phyloP scores from a whole-genome alignment of 2,797 vertebrate genomes.

The Rhyacichthys aspro region DNA sequence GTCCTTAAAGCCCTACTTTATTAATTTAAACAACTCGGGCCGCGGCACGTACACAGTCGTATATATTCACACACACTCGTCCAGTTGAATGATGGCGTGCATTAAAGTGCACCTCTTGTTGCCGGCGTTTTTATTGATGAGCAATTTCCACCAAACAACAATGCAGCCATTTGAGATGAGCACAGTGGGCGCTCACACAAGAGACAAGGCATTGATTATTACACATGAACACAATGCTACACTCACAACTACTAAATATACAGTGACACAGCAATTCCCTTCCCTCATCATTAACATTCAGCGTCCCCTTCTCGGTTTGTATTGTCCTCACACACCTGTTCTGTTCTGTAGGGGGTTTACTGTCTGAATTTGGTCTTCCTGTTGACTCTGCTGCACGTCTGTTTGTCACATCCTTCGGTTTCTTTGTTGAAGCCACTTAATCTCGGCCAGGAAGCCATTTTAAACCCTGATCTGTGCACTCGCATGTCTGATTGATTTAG shows the following conservation, averaged over 20 bases:
- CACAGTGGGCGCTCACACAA: background rate
- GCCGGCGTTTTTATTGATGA: constrained; percentile 24
- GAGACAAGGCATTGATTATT: background rate
- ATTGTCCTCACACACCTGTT: background rate
- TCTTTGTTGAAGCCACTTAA: constrained; percentile 31
- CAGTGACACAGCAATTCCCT: background rate
- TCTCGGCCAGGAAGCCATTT: constrained; percentile 43
- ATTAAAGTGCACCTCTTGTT: constrained; percentile 36
- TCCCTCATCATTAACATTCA: constrained; percentile 13
- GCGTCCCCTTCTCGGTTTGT: constrained; percentile 8
- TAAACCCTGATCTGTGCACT: too few species aligned
- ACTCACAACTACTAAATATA: background rate
- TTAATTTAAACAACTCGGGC: constrained; percentile 34
- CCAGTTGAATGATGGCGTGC: constrained; percentile 27
- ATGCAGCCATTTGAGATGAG: constrained; percentile 8
- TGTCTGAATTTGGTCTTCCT: constrained; percentile 4
- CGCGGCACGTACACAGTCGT: constrained; percentile 9
- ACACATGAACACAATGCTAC: background rate
- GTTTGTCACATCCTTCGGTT: constrained; percentile 33
- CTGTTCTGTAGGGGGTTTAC: background rate
- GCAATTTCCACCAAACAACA: constrained; percentile 11
- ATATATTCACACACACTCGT: constrained; percentile 20
- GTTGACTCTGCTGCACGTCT: background rate
- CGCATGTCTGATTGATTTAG: too few species aligned
- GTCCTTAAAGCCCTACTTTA: constrained; percentile 47